Evolutionary conservation across 2,797 vertebrate species (phyloP), one percentile per base, ranked within the genome.

Genomic region (Corythornis leucogaster): DNA sequence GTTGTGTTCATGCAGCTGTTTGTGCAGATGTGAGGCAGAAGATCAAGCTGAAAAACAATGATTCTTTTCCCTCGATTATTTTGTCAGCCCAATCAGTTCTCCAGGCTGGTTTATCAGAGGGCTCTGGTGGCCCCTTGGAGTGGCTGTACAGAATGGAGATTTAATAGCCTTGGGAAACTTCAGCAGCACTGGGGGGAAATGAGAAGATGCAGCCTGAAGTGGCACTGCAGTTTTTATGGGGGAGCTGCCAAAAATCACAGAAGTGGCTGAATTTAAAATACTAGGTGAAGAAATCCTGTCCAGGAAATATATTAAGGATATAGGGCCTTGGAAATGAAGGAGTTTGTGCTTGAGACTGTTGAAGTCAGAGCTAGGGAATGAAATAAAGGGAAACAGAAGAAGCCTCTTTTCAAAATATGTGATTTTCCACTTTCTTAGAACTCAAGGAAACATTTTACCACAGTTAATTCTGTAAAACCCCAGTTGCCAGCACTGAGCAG

Each of bases 1-100:
- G 75, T 86, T 90, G 58, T 80, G 69, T 87, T 92, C 89, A 17
- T 87, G 81, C 85, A 90, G 93, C 86, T 94, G 92, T 90, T 92
- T 62, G 62, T 68, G 54, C 93, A 95, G 89, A 94, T 93, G 90
- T 83, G 79, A 94, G 58, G 33, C 71, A 89, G 73, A 93, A 75
- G 69, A 90, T 83, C 57, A 53, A 92, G 25, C 31, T 85, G 75
- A n/a, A 85, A 85, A 94, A 9, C 42, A 75, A 25, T 82, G 75
- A 75, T 66, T 77, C 17, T 90, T 91, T 91, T 42, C 57, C 90
- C 73, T 94, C 1, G 7, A 76, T 88, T 94, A 85, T 91, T 92
- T 95, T 85, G 25, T 77, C 78, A 91, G 75, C 43, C 15, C 90
- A 83, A 79, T 91, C 42, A 81, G 0, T 89, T 87, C 71, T 93